phyloP scores from a whole-genome alignment of 53 echinoderm and acorn worm species.

The Mesocentrotus franciscanus region DNA sequence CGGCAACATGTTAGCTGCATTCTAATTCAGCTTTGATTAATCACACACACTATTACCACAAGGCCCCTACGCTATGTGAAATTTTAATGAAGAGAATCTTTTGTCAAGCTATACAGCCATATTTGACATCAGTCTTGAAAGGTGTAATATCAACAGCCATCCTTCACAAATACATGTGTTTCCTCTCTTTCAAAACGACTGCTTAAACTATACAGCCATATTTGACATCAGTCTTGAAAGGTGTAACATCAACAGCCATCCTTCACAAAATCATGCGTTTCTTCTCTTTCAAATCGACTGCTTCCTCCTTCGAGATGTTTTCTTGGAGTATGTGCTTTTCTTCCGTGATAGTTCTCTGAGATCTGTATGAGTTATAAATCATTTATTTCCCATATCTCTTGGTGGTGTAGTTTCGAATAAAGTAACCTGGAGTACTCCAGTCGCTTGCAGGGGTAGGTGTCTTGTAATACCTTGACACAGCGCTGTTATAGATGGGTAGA shows the following conservation, averaged over 20 bases:
- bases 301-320: constrained; percentile 8
- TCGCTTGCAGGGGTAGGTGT: constrained; percentile 79
- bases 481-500: constrained; percentile 90
- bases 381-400: constrained; percentile 56
- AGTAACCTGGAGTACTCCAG: constrained; percentile 89
- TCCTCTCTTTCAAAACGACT: neutral
- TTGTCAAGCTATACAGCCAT: no score
- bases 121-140: neutral
- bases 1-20: neutral
- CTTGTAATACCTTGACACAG: constrained; percentile 82
- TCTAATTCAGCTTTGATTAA: constrained; percentile 31
- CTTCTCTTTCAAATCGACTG: neutral
- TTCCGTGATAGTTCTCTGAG: neutral
- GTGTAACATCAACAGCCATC: neutral
- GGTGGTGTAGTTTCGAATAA: constrained; percentile 62
- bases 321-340: neutral
- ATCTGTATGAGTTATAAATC: neutral
- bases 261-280: neutral
- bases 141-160: neutral
- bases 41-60: constrained; percentile 33
- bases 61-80: neutral
- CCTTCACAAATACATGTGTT: neutral
- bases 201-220: neutral
- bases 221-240: neutral
- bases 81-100: neutral